Evolutionary conservation across 2,888 invertebrate genomes (phyloP), one percentile per base, ranked within the genome.

Genomic region (Polyommatus iphigenia): DNA sequence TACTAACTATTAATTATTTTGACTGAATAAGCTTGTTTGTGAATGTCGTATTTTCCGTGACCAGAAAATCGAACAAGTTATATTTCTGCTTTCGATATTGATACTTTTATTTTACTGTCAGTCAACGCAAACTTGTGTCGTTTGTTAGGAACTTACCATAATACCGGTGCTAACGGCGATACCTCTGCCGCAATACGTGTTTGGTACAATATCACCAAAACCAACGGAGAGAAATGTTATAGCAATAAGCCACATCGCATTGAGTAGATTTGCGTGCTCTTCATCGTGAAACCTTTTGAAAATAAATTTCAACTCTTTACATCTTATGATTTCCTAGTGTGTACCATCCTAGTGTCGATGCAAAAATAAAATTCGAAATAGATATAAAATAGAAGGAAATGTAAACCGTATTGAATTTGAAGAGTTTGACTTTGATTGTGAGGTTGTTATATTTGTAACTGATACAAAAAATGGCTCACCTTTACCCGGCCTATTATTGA

Each of bases 231-330:
- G 97, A 96, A 99, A 99, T 88, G 99, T 99, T 91, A 99, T 99
- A 89, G 99, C 99, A 94, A 99, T 99, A 95, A 99, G 97, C 99
- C 99, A 99, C 98, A 99, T 99, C 88, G 99, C 98, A 95, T 99
- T 99, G 93, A 99, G 96, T 91, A 99, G 97, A 95, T 99, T 99
- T 92, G 98, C 99, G 95, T 99, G 99, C 95, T 99, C 98, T 95
- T 98, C 98, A 91, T 99, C 99, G 95, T 99, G 99, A 96, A 98
- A 98, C 96, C 99, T 99, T 94, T 92, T 83, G 89, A 91, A 86
- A 93, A 93, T 91, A 93, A 92, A 92, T 91, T 88, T 87, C 87
- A 90, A 86, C 87, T 87, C 86, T 91, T 90, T 89, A 91, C 90
- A 88, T 80, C 87, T 84, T 85, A 81, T 80, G 80, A 78, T 46